Evolutionary conservation across 2,113 vertebrate genomes (phyloP).

Genomic region (Mus musculus): DNA sequence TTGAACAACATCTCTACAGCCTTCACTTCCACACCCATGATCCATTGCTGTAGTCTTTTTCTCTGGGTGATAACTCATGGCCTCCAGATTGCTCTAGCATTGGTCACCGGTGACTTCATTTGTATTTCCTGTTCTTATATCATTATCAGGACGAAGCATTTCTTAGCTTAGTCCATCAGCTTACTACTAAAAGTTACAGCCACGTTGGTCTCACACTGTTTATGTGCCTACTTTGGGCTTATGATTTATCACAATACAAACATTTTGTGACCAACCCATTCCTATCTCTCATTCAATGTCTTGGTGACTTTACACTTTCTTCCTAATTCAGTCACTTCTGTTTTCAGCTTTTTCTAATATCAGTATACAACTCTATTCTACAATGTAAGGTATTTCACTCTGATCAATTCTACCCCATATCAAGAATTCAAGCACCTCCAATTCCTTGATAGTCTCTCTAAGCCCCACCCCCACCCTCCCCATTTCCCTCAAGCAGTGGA

Average conservation of each 20-base stretch:
- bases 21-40: background rate
- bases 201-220: background rate
- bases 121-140: background rate
- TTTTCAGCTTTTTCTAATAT: constrained; percentile 20
- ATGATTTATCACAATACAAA: background rate
- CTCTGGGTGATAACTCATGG: background rate
- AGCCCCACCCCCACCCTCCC: background rate
- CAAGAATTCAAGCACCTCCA: background rate
- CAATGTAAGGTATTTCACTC: background rate
- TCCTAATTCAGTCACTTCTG: background rate
- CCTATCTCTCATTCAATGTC: constrained; percentile 21
- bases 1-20: background rate
- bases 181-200: background rate
- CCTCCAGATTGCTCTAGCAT: background rate
- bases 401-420: background rate
- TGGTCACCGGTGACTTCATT: background rate
- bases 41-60: background rate
- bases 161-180: background rate
- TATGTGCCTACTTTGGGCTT: constrained; percentile 17
- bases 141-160: background rate
- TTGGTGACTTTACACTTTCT: constrained; percentile 46
- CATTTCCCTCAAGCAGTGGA: background rate
- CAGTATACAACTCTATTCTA: background rate
- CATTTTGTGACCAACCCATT: background rate
- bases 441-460: background rate